Evolutionary conservation across 2,113 vertebrate species (phyloP).

Genomic region (Pavo muticus): DNA sequence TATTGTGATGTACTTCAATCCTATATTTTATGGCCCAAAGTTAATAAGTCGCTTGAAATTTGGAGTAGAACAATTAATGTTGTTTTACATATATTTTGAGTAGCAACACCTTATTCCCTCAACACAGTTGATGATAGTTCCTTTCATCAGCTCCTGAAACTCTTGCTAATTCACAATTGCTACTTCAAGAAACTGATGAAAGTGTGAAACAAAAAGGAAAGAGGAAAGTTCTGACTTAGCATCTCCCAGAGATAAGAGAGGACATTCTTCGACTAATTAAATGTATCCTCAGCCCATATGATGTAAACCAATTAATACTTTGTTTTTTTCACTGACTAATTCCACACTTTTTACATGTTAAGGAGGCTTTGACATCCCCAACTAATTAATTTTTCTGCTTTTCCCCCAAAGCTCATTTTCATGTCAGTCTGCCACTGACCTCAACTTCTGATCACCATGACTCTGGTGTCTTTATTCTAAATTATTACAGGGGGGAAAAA

Average conservation of each 20-base stretch:
- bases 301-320: conserved; percentile 31
- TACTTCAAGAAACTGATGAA: background rate
- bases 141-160: conserved; percentile 22
- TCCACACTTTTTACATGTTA: background rate
- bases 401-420: conserved; percentile 29
- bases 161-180: background rate
- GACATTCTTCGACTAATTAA: conserved; percentile 55
- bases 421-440: conserved; percentile 35
- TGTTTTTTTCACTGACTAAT: conserved; percentile 24
- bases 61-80: background rate
- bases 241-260: background rate
- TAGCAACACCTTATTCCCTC: background rate
- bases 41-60: background rate
- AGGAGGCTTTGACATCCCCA: conserved; percentile 9
- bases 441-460: conserved; percentile 32
- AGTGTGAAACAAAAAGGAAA: conserved; percentile 19
- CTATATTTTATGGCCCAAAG: background rate
- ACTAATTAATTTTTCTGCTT: conserved; percentile 65
- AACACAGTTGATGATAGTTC: background rate
- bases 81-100: background rate
- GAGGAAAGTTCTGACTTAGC: conserved; percentile 5
- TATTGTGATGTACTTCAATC: background rate
- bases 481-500: background rate
- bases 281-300: background rate
- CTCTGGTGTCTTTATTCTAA: conserved; percentile 6